Percentiles rank a stretch among this genome's conserved stretches.
Conservation (phyloP, 2,113 vertebrate genomes). For the Aptenodytes patagonicus region DNA sequence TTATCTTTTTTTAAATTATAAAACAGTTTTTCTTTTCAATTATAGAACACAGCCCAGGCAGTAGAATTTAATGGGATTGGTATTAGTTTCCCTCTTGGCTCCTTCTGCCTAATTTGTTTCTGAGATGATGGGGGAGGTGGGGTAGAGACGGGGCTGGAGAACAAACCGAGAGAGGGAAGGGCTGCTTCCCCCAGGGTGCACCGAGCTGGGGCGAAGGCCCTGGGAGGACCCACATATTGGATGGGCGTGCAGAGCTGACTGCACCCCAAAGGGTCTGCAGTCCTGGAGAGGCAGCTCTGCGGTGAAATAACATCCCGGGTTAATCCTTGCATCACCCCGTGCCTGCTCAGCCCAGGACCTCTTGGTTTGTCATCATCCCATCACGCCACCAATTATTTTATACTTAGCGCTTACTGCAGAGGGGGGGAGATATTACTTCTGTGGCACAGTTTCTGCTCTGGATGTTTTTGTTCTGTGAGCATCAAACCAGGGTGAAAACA, state of each 20-base stretch:
- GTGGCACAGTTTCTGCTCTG: background rate
- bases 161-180: background rate
- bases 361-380: background rate
- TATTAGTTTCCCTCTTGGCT: background rate
- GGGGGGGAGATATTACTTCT: fast-evolving
- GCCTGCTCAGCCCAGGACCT: background rate
- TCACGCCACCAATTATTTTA: background rate
- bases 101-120: background rate
- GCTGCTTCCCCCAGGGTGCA: background rate
- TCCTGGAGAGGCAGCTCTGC: background rate
- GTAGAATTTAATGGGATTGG: background rate
- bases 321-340: background rate
- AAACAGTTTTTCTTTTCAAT: background rate
- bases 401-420: background rate
- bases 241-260: background rate
- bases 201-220: background rate
- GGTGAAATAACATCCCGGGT: fast-evolving
- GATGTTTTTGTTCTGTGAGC: background rate
- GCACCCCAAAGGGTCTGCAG: background rate
- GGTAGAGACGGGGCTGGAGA: background rate
- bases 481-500: background rate
- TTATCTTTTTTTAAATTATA: background rate
- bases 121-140: background rate
- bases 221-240: background rate
- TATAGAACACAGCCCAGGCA: background rate